phyloP scores from a whole-genome alignment of 2,113 vertebrate species.

The Colinus virginianus region DNA sequence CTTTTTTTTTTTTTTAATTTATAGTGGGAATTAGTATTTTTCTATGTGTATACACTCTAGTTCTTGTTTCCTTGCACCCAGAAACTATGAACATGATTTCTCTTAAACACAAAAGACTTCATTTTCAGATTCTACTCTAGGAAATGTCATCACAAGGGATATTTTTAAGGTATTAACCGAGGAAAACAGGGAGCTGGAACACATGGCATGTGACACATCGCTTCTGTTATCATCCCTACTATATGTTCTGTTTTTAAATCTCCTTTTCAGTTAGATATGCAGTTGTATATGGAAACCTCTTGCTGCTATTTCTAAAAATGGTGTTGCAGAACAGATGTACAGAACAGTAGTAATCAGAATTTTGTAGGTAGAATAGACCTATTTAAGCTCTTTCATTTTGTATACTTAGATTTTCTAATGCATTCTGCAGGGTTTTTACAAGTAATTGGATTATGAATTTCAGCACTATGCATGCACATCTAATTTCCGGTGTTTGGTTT shows the following conservation, averaged over 20 bases:
- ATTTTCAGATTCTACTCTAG: not conserved
- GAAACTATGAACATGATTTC: not conserved
- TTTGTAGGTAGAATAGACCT: conserved; percentile 1
- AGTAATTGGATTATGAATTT: conserved; percentile 53
- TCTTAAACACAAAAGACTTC: not conserved
- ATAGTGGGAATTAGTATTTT: not conserved
- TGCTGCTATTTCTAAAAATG: not conserved
- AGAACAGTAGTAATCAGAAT: not conserved
- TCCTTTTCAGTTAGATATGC: not conserved
- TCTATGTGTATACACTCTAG: not conserved
- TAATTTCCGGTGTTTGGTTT: not conserved
- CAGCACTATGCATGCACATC: not conserved
- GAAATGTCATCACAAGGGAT: not conserved
- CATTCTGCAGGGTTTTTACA: not conserved
- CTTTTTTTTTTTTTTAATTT: not conserved
- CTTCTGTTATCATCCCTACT: not conserved
- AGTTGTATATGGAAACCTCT: not conserved
- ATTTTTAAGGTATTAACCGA: not conserved
- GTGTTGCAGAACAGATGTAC: not conserved
- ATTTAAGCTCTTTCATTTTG: conserved; percentile 29
- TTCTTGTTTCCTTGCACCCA: not conserved
- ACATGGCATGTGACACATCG: not conserved
- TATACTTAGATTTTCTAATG: conserved; percentile 10
- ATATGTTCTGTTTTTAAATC: not conserved
- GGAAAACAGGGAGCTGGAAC: not conserved